phyloP scores from a whole-genome alignment of 2,113 vertebrate genomes.

The Mirza zaza region DNA sequence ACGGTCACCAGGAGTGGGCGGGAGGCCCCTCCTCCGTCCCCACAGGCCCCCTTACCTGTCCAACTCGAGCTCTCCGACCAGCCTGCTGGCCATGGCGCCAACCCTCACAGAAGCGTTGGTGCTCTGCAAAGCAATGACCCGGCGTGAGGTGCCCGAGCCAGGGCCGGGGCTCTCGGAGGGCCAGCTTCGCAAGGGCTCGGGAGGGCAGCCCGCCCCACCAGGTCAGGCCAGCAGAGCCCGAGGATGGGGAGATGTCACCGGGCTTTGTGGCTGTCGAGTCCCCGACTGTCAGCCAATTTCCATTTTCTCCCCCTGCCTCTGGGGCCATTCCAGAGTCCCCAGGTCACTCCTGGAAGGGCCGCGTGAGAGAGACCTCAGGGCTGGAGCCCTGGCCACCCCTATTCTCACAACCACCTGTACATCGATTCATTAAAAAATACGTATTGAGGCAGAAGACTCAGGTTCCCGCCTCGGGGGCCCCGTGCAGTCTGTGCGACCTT shows the following conservation, averaged over 20 bases:
- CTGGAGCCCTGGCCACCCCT: neutral
- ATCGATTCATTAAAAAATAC: neutral
- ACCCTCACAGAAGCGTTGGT: conserved; percentile 45
- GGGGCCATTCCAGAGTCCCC: neutral
- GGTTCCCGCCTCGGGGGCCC: neutral
- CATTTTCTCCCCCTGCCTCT: neutral
- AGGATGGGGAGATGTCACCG: neutral
- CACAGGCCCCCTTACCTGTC: conserved; percentile 70
- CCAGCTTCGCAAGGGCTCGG: neutral
- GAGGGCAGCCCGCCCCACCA: too few relatives aligned
- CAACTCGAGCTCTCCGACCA: conserved; percentile 68
- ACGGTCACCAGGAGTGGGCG: rapidly evolving
- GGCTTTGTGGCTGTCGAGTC: neutral
- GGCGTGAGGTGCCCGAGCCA: neutral
- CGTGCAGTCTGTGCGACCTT: neutral
- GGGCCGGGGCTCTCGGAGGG: rapidly evolving
- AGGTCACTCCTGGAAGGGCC: neutral
- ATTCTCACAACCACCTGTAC: neutral
- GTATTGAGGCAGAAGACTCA: neutral
- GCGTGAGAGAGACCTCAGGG: neutral
- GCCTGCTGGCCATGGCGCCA: neutral
- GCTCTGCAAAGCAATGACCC: conserved; percentile 70
- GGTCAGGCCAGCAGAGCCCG: neutral
- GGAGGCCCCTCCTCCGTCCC: neutral
- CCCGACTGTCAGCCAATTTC: too few relatives aligned